Percentiles rank a stretch among this genome's conserved stretches.
phyloP scores from a whole-genome alignment of 92 coral and sea anemone genomes.

The Zoanthus sansibaricus region DNA sequence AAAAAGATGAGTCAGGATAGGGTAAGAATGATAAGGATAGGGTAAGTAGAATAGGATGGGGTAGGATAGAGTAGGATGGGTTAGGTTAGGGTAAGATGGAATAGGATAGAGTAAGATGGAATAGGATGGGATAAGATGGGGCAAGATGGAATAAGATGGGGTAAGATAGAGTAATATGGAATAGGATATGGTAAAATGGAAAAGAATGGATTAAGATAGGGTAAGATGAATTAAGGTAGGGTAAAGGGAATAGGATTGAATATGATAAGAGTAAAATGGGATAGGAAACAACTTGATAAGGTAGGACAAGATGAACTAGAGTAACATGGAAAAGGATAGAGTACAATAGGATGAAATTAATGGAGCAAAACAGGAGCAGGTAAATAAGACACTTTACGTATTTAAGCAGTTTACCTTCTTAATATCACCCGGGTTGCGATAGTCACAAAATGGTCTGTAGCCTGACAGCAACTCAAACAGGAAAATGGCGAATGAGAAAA shows the following conservation, averaged over 20 bases:
- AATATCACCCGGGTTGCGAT: constrained; percentile 87
- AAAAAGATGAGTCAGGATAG: too few relatives aligned
- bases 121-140: too few relatives aligned
- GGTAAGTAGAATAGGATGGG: too few relatives aligned
- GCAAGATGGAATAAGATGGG: not conserved
- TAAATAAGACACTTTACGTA: too few relatives aligned
- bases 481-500: constrained; percentile 93
- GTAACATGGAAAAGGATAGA: not conserved
- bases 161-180: too few relatives aligned
- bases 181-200: too few relatives aligned
- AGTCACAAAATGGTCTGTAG: constrained; percentile 84
- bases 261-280: not conserved
- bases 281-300: not conserved
- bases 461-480: constrained; percentile 92
- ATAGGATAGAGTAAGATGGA: too few relatives aligned
- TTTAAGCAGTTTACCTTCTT: constrained; percentile 64
- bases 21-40: not conserved
- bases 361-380: too few relatives aligned
- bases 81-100: too few relatives aligned
- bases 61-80: too few relatives aligned
- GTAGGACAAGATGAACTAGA: not conserved
- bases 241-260: not conserved
- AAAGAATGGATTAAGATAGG: not conserved
- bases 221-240: not conserved
- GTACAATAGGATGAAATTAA: not conserved